Base-by-base conservation (phyloP, 23 tunicate species). In the Corella eumyota region DNA sequence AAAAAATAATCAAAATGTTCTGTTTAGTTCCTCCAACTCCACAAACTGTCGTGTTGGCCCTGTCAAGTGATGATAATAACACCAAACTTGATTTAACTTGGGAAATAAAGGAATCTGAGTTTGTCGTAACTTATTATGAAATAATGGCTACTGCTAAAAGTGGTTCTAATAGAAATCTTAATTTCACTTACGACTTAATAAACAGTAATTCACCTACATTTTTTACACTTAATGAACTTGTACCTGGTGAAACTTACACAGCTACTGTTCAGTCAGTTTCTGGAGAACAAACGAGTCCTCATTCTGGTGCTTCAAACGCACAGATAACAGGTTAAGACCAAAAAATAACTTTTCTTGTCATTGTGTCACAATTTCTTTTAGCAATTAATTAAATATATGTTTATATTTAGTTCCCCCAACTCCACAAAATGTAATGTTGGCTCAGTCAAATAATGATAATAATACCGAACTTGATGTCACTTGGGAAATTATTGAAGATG, bases 191-290 rank as follows among this genome's bases (percentile, higher is more conserved):
- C 5, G 23, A 51, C 22, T n/a, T 15, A 40, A 40, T 15, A 9
- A 40, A 40, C 48, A 15, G 48, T 40, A 15, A 9, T 40, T 40
- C 48, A 9, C 48, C 48, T 9, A 9, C 15, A 40, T 9, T 15
- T 40, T 40, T n/a, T 5, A 11, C 28, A 2, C 4, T 67, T 23
- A 38, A 35, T 38, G 44, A 26, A 13, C 55, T 62, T 7, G 11
- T 37, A 23, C 68, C 68, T 62, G 68, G 68, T 13, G 1, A 34
- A 35, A 62, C 50, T 50, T 62, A 34, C 68, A 62, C 40, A 30
- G 68, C 68, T 6, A 21, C 50, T 35, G 68, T 62, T 9, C 48
- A 19, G 20, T n/a, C 58, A 11, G 48, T 40, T 15, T 9, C n/a
- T n/a, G 48, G 11, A 15, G 48, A 11, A 40, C 48, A 40, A n/a